Evolutionary conservation across 23 tunicate genomes (phyloP).

Genomic region (Aplidium turbinatum): DNA sequence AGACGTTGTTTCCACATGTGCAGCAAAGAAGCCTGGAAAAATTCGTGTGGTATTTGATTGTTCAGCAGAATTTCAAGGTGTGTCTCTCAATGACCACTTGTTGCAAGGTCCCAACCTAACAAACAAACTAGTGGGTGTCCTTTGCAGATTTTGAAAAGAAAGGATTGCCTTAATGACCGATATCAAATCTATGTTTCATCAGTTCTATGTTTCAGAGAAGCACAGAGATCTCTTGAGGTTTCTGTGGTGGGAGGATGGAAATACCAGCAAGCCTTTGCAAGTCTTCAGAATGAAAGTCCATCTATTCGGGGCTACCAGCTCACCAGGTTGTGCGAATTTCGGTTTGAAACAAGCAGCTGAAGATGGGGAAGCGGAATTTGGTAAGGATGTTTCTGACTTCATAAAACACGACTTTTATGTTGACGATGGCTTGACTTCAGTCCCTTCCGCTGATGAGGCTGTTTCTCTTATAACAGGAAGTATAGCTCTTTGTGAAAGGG

Average conservation of each 20-base stretch:
- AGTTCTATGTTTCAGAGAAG: too few species aligned
- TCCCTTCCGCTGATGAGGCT: neutral
- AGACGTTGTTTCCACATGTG: slow-evolving; percentile 4
- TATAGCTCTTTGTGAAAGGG: too few species aligned
- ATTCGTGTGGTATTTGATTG: too few species aligned
- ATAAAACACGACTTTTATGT: slow-evolving; percentile 3
- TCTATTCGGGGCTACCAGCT: slow-evolving; percentile 7
- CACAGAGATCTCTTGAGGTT: slow-evolving; percentile 3
- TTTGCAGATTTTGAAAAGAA: slow-evolving; percentile 8
- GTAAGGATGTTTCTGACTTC: neutral
- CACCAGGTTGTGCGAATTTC: slow-evolving; percentile 26
- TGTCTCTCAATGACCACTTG: neutral
- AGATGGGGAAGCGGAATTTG: slow-evolving; percentile 19
- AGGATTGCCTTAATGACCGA: too few species aligned
- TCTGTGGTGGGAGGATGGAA: slow-evolving; percentile 12
- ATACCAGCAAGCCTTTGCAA: neutral
- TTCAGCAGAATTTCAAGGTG: slow-evolving; percentile 10
- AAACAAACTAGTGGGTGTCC: slow-evolving; percentile 4
- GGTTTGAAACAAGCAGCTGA: slow-evolving; percentile 23
- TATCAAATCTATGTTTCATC: neutral
- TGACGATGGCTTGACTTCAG: slow-evolving; percentile 22
- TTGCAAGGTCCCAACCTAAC: neutral
- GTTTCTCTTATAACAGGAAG: neutral
- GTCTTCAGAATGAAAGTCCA: slow-evolving; percentile 11
- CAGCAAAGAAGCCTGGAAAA: neutral